Evolutionary conservation across 2,113 vertebrate genomes (phyloP), one percentile per base, ranked within the genome.

Genomic region (Brachyhypopomus gauderio): DNA sequence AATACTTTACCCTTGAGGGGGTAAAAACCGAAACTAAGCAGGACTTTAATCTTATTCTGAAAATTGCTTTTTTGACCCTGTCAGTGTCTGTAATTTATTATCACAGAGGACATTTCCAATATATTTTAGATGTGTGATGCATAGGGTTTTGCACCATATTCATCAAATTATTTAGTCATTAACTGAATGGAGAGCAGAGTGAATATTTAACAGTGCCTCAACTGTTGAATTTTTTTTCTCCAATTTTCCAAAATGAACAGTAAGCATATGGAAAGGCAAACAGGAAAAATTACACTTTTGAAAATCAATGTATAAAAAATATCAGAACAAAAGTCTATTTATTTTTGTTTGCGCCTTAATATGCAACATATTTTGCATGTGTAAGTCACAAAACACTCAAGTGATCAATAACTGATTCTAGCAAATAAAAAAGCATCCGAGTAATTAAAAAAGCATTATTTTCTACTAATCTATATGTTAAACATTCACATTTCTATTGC

Each of bases 401-500:
- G 85, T 93, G 90, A 92, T 92, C 89, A 92, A 93, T 92, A 91
- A 96, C 94, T 95, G 91, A 91, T 89, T 92, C 94, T 96, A 96
- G 93, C 94, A 95, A 96, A 95, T 91, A 93, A 94, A 93, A 92
- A 95, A 93, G 92, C 87, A 93, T 91, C 86, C 86, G 86, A 79
- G 82, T 90, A 94, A 93, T 52, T 94, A 89, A 85, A 86, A 92
- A 93, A 91, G 90, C 92, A 77, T 89, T 88, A 89, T 74, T 88
- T 87, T 89, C 87, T 91, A 92, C 75, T 86, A 79, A 93, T 91
- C 94, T 95, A 94, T 90, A 94, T 95, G 93, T 93, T 93, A 94
- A 95, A 96, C 95, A 95, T 86, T 86, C 90, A 81, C 92, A 88
- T 90, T 93, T 93, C 95, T 97, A 96, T 96, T 96, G 94, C 95